A percentile compares a stretch with the other conserved stretches of the same genome.
phyloP scores from a whole-genome alignment of 2,113 vertebrate genomes.

The Otis tarda region DNA sequence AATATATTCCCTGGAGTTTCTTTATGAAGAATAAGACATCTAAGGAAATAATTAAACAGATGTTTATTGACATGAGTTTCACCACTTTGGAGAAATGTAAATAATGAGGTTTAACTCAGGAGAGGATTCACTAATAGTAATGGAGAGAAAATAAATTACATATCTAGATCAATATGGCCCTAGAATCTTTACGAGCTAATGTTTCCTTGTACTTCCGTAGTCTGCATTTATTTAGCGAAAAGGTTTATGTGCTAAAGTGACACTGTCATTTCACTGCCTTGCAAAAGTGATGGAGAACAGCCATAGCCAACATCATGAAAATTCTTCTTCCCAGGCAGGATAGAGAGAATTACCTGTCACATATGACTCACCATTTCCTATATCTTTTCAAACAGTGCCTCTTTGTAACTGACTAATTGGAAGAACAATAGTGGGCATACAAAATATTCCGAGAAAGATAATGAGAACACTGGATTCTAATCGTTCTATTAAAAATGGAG shows the following conservation, averaged over 20 bases:
- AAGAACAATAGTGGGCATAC: slow-evolving; percentile 24
- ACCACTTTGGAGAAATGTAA: slow-evolving; percentile 7
- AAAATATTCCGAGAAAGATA: slow-evolving; percentile 38
- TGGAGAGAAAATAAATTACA: not conserved
- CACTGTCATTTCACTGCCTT: not conserved
- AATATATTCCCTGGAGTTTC: not conserved
- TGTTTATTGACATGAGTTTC: slow-evolving; percentile 30
- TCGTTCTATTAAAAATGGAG: slow-evolving; percentile 57
- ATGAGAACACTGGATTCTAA: slow-evolving; percentile 43
- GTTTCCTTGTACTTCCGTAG: not conserved
- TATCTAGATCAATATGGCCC: not conserved
- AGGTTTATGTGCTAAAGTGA: not conserved
- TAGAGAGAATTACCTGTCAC: slow-evolving; percentile 42
- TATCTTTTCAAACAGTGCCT: slow-evolving; percentile 53
- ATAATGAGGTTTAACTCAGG: slow-evolving; percentile 4
- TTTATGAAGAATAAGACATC: slow-evolving; percentile 20
- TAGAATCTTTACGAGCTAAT: not conserved
- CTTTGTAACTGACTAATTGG: slow-evolving; percentile 47
- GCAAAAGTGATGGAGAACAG: slow-evolving; percentile 27
- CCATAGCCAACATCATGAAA: not conserved
- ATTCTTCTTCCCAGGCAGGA: slow-evolving; percentile 19
- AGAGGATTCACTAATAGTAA: not conserved
- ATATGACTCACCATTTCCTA: slow-evolving; percentile 33
- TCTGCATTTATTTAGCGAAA: not conserved
- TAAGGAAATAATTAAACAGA: slow-evolving; percentile 43